A percentile compares a stretch with the other conserved stretches of the same genome.
These are phyloP conservation scores for Macropus fuliginosus DNA, from an alignment of 2,797 vertebrate species.

Conservation along the genomic window DNA sequence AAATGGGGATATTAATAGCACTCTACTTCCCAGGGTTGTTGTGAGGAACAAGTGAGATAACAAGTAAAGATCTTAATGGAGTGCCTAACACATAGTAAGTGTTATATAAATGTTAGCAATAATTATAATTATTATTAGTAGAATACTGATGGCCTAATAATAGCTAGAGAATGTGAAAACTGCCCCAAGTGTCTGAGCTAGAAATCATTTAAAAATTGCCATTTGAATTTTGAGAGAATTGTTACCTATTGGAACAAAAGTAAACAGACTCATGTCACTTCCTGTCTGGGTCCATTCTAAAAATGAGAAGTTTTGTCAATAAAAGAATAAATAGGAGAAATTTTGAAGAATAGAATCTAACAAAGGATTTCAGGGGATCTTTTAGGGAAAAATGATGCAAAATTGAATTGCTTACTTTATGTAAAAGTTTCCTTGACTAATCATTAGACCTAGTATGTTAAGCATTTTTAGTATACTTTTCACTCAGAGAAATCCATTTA, in stretches of 20 bases:
- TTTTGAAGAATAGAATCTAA: background rate
- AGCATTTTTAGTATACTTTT: background rate
- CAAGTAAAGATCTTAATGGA: background rate
- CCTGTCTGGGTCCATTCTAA: background rate
- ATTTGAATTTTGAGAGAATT: background rate
- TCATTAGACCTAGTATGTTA: background rate
- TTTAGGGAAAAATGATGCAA: background rate
- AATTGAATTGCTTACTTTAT: background rate
- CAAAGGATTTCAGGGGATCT: background rate
- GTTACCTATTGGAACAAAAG: background rate
- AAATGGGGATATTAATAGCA: background rate
- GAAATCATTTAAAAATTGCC: background rate
- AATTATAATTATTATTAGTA: background rate
- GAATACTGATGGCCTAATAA: background rate
- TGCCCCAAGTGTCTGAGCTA: background rate
- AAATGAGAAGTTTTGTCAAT: background rate
- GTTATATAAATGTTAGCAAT: background rate
- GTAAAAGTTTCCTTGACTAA: background rate
- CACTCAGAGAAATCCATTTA: background rate
- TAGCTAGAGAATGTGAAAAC: background rate
- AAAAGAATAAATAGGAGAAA: background rate
- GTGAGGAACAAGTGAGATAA: background rate
- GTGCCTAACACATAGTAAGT: background rate
- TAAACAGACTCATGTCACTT: background rate
- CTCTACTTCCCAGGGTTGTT: background rate